Conservation (phyloP, 1,140 invertebrate species). For the Lucilia cuprina region DNA sequence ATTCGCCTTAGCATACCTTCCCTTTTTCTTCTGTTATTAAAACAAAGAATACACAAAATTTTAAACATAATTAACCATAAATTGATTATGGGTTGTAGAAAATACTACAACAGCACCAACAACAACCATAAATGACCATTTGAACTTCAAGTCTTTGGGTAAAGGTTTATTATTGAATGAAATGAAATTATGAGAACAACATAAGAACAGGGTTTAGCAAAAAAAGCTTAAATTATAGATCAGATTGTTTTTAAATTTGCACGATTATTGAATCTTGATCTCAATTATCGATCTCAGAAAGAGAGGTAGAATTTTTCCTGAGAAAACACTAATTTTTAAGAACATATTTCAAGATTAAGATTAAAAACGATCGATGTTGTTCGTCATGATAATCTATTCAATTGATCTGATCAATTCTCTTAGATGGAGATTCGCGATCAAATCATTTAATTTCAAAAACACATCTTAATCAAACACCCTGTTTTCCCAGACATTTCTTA, state of each 20-base stretch:
- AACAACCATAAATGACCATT: background rate
- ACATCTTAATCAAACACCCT: background rate
- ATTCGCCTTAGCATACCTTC: background rate
- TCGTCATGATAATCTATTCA: too few species aligned
- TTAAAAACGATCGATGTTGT: too few species aligned
- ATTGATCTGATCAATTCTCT: too few species aligned
- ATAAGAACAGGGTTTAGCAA: background rate
- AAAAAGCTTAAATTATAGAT: too few species aligned
- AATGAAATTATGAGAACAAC: background rate
- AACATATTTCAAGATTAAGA: too few species aligned
- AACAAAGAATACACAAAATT: background rate
- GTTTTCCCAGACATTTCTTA: background rate
- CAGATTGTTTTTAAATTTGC: too few species aligned
- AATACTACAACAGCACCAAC: constrained; percentile 5
- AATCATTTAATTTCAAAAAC: too few species aligned
- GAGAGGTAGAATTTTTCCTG: too few species aligned
- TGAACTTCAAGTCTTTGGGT: background rate
- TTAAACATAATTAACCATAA: constrained; percentile 33
- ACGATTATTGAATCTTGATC: too few species aligned
- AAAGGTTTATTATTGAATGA: constrained; percentile 6
- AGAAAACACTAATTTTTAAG: too few species aligned
- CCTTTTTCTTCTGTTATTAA: background rate
- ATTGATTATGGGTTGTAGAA: constrained; percentile 35
- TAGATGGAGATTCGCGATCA: too few species aligned
- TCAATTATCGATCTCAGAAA: too few species aligned